A percentile compares a stretch with the other conserved stretches of the same genome.
These are phyloP conservation scores for Pelobates fuscus DNA, from an alignment of 2,113 vertebrate species.

Conservation along the genomic window DNA sequence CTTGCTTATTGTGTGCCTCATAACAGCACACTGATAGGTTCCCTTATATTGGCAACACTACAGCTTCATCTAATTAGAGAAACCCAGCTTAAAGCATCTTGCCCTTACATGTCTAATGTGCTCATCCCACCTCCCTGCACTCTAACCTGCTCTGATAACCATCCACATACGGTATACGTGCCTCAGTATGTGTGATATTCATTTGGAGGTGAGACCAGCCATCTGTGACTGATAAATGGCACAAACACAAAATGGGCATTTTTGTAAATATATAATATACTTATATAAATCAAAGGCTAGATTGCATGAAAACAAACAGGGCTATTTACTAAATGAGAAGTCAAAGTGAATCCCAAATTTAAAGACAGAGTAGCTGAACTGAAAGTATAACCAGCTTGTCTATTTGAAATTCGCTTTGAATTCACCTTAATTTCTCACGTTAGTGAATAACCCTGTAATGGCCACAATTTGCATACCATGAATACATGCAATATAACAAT, in stretches of 20 bases:
- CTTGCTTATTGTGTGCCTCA: conserved; percentile 37
- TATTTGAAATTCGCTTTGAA: too few species aligned
- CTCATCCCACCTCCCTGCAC: conserved; percentile 36
- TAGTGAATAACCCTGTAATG: too few species aligned
- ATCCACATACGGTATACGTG: conserved; percentile 10
- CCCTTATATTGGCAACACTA: conserved; percentile 23
- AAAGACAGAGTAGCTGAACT: too few species aligned
- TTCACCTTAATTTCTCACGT: too few species aligned
- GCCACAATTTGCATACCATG: too few species aligned
- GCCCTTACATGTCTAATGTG: conserved; percentile 40
- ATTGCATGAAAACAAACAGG: too few species aligned
- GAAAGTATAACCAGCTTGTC: too few species aligned
- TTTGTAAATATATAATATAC: not conserved
- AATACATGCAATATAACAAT: too few species aligned
- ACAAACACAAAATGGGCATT: conserved; percentile 1
- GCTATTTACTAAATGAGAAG: too few species aligned
- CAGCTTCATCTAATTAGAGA: conserved; percentile 34
- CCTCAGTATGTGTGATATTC: conserved; percentile 19
- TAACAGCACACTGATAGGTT: conserved; percentile 26
- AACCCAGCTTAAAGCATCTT: conserved; percentile 32
- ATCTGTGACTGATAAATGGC: conserved; percentile 28
- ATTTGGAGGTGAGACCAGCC: conserved; percentile 27
- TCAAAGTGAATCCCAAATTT: too few species aligned
- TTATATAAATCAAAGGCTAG: too few species aligned
- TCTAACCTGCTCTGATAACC: conserved; percentile 26